Evolutionary conservation across 2,888 invertebrate species (phyloP).

Genomic region (Cryptophagus acutangulus): DNA sequence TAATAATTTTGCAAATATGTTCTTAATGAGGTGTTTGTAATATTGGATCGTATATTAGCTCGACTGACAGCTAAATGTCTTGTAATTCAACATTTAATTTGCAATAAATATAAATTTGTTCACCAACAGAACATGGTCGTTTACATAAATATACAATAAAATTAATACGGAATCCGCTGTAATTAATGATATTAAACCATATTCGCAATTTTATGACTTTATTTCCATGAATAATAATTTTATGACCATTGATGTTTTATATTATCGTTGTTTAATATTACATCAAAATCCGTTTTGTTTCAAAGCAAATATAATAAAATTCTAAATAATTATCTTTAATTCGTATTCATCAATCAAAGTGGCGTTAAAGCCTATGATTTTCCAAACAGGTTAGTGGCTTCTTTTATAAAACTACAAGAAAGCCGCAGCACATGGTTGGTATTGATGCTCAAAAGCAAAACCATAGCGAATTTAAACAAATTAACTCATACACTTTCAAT

Average conservation of each 20-base stretch:
- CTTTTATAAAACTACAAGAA: too few species aligned
- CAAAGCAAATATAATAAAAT: too few species aligned
- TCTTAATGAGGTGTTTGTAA: slow-evolving; percentile 30
- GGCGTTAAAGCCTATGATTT: slow-evolving; percentile 1
- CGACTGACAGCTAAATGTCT: slow-evolving; percentile 26
- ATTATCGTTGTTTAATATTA: too few species aligned
- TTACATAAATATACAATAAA: slow-evolving; percentile 9
- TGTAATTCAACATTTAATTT: slow-evolving; percentile 20
- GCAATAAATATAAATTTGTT: slow-evolving; percentile 5
- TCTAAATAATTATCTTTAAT: too few species aligned
- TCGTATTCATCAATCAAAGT: not conserved
- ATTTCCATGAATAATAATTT: too few species aligned
- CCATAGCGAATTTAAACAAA: slow-evolving; percentile 46
- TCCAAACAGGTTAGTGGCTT: slow-evolving; percentile 2
- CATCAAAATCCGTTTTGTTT: too few species aligned
- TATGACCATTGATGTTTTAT: too few species aligned
- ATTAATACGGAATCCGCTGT: not conserved
- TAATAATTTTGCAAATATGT: slow-evolving; percentile 29
- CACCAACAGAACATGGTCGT: slow-evolving; percentile 2
- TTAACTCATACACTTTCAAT: slow-evolving; percentile 44
- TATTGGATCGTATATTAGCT: slow-evolving; percentile 28
- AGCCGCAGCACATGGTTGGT: too few species aligned
- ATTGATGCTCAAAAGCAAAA: slow-evolving; percentile 13
- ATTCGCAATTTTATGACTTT: too few species aligned
- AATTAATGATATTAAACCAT: not conserved